These are phyloP conservation scores for Leptopterna dolabrata DNA, from an alignment of 2,888 invertebrate species.

Conservation along the genomic window DNA sequence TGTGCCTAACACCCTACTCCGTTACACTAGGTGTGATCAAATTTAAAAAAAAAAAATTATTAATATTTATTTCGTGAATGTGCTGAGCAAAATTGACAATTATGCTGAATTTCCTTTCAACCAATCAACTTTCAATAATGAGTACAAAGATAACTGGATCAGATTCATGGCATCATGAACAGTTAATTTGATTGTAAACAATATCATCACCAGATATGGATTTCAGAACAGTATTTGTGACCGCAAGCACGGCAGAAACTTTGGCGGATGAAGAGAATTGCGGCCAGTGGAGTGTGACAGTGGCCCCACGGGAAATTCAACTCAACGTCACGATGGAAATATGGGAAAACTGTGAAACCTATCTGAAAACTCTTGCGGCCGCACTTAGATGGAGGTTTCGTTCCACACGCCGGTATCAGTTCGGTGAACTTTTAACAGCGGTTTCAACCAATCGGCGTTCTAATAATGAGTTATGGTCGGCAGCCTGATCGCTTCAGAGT, in stretches of 20 bases:
- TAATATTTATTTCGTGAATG: too few relatives aligned
- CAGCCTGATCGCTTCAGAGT: neutral
- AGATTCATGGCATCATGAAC: too few relatives aligned
- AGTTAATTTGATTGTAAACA: too few relatives aligned
- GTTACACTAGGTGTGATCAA: too few relatives aligned
- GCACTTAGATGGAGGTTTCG: neutral
- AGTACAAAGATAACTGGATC: too few relatives aligned
- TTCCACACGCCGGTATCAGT: neutral
- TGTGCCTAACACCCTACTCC: too few relatives aligned
- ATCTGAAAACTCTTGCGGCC: neutral
- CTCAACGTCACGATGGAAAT: neutral
- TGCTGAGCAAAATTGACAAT: too few relatives aligned
- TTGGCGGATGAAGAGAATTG: neutral
- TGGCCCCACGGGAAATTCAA: conserved; percentile 1
- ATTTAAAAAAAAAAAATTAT: too few relatives aligned
- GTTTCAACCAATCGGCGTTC: neutral
- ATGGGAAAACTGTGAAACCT: neutral
- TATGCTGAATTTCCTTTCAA: too few relatives aligned
- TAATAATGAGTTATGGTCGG: neutral
- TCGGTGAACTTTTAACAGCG: neutral
- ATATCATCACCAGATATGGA: neutral
- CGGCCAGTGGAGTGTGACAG: neutral
- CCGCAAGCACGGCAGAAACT: neutral
- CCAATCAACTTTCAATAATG: too few relatives aligned
- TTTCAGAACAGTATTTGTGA: neutral